Conservation (phyloP, 1,140 invertebrate genomes). For the Neoseiulus cucumeris region DNA sequence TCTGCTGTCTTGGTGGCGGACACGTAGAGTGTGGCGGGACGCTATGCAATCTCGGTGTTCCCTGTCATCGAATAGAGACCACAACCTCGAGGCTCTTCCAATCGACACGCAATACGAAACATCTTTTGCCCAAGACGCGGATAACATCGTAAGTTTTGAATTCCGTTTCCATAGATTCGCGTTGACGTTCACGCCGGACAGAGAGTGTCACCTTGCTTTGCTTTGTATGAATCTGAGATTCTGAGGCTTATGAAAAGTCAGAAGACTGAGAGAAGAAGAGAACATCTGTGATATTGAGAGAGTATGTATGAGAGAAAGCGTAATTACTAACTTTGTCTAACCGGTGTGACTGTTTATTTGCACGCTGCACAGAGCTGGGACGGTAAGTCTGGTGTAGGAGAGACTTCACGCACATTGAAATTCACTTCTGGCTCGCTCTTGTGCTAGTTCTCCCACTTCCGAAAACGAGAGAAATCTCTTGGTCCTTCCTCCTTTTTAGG, state of each 20-base stretch:
- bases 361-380: conserved; percentile 12
- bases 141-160: background rate
- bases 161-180: too few species aligned
- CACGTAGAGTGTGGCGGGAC: background rate
- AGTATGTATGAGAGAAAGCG: background rate
- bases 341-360: background rate
- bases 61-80: conserved; percentile 5
- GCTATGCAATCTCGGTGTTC: conserved; percentile 7
- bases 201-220: too few species aligned
- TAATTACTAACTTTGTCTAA: too few species aligned
- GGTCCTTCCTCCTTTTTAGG: too few species aligned
- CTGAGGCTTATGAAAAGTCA: background rate
- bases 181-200: too few species aligned
- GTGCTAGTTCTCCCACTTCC: too few species aligned
- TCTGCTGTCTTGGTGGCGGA: conserved; percentile 4
- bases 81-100: conserved; percentile 8
- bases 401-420: too few species aligned
- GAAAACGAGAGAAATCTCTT: too few species aligned
- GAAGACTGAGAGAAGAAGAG: background rate
- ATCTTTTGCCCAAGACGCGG: conserved; percentile 1
- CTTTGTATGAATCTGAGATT: too few species aligned
- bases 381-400: background rate
- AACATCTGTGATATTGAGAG: background rate
- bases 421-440: too few species aligned
- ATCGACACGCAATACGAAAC: conserved; percentile 8